Evolutionary conservation across 2,888 invertebrate genomes (phyloP), one percentile per base, ranked within the genome.

Genomic region (Andricus quercusramuli): DNA sequence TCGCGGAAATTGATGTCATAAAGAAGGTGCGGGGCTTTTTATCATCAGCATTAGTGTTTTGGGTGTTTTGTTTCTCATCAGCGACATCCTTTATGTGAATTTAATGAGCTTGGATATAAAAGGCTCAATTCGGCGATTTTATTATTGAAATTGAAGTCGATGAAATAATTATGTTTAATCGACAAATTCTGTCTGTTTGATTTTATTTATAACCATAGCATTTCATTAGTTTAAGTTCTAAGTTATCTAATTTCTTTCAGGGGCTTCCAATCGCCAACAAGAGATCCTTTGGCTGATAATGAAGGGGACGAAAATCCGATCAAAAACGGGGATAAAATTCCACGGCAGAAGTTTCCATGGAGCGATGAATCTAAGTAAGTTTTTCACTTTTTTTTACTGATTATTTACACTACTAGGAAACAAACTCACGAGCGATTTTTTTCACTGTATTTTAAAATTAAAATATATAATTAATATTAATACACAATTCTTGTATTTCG

Each of bases 291-390:
- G 56, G 83, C 85, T 22, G 91, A 90, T 29, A 89, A 87, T 15
- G 90, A 91, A 29, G 90, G 88, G 29, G 90, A 93, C n/a, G 93
- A 93, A 44, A 92, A 89, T 66, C 90, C 90, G 29, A 92, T 91
- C 82, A 93, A 90, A 77, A 85, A 86, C 64, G 41, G 90, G 70
- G 94, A 94, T 47, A 94, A 94, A 83, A 93, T 95, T 77, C 96
- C 96, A 3, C 95, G 96, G 88, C 95, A 95, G 37, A 95, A 95
- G 82, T 97, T 96, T 93, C 94, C 95, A 44, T 97, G 97, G 96
- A 95, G 95, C 77, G 94, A 94, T 66, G 94, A 95, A 88, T 93
- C 94, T 66, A 95, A 94, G 95, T 95, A 91, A 89, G 92, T 89
- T 77, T 67, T 37, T 74, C 13, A 2, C 1, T 29, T 64, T 29